Percentiles rank a stretch among this genome's conserved stretches.
Evolutionary conservation across 2,113 vertebrate species (phyloP).

Genomic region (Oreochromis niloticus): DNA sequence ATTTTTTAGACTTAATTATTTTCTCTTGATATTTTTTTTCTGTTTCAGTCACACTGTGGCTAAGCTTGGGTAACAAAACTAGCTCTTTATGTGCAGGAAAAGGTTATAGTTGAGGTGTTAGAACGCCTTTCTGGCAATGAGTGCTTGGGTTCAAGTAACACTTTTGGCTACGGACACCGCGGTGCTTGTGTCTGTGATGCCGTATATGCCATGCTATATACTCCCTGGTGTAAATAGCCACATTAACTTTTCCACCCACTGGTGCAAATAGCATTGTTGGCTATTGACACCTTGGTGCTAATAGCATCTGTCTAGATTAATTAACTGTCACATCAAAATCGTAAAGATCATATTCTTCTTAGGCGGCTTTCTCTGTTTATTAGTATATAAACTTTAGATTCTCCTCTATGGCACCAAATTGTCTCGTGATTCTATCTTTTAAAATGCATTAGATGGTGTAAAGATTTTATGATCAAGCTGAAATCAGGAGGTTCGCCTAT

Average conservation of each 20-base stretch:
- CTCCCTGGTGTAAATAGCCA: background rate
- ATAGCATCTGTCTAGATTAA: background rate
- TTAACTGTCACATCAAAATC: background rate
- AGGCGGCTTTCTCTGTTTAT: background rate
- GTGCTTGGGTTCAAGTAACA: background rate
- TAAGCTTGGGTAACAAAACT: background rate
- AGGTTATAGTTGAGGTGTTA: background rate
- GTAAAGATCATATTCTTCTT: background rate
- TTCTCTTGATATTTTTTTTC: background rate
- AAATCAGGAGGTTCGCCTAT: background rate
- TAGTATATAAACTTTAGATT: background rate
- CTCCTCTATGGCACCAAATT: background rate
- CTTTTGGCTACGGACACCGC: background rate
- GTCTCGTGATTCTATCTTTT: background rate
- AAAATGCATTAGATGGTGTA: background rate
- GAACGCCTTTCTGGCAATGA: background rate
- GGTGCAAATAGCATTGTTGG: background rate
- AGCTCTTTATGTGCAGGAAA: background rate
- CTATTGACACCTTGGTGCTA: background rate
- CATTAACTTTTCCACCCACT: background rate
- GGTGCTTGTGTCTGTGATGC: background rate
- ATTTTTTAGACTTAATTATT: background rate
- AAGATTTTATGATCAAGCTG: background rate
- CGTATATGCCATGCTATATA: background rate
- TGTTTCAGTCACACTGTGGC: background rate